Conservation (phyloP, 1,140 invertebrate genomes). For the Luehdorfia chinensis region DNA sequence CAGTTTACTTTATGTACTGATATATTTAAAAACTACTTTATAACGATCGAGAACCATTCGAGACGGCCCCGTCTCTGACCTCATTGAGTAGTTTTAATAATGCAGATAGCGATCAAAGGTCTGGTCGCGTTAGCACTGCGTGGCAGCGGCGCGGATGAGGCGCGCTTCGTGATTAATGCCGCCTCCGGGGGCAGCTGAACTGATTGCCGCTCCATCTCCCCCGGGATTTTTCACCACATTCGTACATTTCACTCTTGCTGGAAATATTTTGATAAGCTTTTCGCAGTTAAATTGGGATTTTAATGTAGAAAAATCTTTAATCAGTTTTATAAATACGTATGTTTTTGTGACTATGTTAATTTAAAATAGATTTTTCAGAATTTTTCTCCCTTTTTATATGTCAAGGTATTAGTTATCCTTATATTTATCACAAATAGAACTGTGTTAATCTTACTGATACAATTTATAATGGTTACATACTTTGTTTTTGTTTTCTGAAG, state of each 20-base stretch:
- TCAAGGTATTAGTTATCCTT: no score
- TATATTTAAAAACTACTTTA: no score
- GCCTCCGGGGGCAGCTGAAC: constrained; percentile 39
- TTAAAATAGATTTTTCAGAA: no score
- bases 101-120: constrained; percentile 10
- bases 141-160: not conserved
- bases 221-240: constrained; percentile 20
- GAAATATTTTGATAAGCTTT: constrained; percentile 33
- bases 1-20: no score
- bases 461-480: no score
- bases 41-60: no score
- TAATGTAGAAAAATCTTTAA: constrained; percentile 11
- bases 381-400: no score
- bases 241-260: constrained; percentile 24
- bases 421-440: no score
- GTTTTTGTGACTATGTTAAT: no score
- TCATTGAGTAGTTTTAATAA: constrained; percentile 4
- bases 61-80: not conserved
- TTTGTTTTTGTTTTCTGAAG: no score
- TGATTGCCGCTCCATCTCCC: constrained; percentile 43
- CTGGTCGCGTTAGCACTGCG: constrained; percentile 11
- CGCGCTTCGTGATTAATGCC: constrained; percentile 41
- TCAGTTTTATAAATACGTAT: constrained; percentile 6
- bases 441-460: no score
- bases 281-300: constrained; percentile 6